Base-by-base conservation (phyloP, 2,113 vertebrate species). In the Phylloscopus trochilus region DNA sequence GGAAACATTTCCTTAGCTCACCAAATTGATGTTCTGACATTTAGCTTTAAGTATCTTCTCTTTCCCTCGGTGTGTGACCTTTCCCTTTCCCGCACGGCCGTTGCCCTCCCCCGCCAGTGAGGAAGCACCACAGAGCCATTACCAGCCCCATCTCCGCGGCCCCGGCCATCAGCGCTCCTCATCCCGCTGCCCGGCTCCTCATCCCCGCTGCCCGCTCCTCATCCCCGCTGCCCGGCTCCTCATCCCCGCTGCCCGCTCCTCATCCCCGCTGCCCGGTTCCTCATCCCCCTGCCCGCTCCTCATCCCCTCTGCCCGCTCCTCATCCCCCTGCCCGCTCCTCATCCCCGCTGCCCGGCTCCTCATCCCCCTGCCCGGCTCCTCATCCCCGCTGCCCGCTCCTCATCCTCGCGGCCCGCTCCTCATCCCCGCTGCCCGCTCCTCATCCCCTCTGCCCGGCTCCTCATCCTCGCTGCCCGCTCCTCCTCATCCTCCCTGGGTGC, bases 1-100 rank as follows among this genome's bases (percentile, higher is more conserved):
- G 41, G 80, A 89, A 88, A 95, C 69, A 83, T 92, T 96, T 96
- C 95, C 72, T 94, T 70, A 74, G 33, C 19, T 85, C 16, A 2
- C 87, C 59, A 86, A 95, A 94, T 89, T 68, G 94, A 93, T 86
- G 93, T 86, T 80, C 93, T 97, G 96, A 96, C 97, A 97, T 97
- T 97, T 97, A 96, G 67, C 91, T 93, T 84, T 73, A 93, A 94
- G 83, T 85, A 93, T 58, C 82, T 93, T 60, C 80, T 73, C 82
- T 76, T 97, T 96, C 87, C 89, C 75, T 90, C 47, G 46, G 81
- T 37, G 76, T 67, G 84, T 93, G 96, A 97, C 92, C 95, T 96
- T 97, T 96, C 86, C 49, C 70, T 85, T 62, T 76, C 66, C 93
- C 69, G 6, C 69, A 55, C 2, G 51, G 84, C 92, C 90, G 73